Evolutionary conservation across 1,140 invertebrate genomes (phyloP), one percentile per base, ranked within the genome.

Genomic region (Teleopsis dalmanni): DNA sequence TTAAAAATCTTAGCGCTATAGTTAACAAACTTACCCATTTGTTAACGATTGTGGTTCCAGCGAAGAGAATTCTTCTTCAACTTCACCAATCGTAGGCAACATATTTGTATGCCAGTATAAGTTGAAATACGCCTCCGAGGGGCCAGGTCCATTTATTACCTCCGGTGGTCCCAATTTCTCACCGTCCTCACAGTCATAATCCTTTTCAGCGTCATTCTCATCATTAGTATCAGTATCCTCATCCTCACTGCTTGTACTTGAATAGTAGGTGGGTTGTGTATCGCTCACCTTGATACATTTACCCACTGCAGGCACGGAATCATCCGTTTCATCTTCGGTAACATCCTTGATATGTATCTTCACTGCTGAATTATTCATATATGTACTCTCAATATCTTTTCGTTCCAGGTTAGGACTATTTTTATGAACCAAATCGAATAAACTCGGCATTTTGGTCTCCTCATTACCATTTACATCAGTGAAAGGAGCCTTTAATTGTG

Each of bases 361-460:
- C 3, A 31, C 40, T 16, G 3, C 3, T 11, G 38, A 18, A 6
- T 9, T 29, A 9, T 23, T 45, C 4, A 37, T 16, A 3, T 19
- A 6, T 2, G 33, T n/a, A 0, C 6, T n/a, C 3, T 45, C 42
- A 0, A n/a, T 22, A 18, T 41, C 35, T 38, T 45, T 50, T 3
- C 42, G 33, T 19, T 29, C 16, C 9, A 25, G 40, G 13, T 27
- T 21, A 21, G 41, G 34, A 23, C 26, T 45, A 10, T 73, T 65
- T 60, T 82, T 83, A 9, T 81, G 81, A 9, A 84, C 78, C 60
- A 83, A 78, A 62, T 84, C 80, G 34, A 84, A 82, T 0, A 84
- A 65, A 38, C 82, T 73, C 7, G 82, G 82, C 33, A 84, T 61
- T 56, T 71, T 71, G 13, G 62, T 58, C 38, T 65, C 58, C 18